These are phyloP conservation scores for Neomonachus schauinslandi DNA, from an alignment of 2,113 vertebrate genomes.

Conservation along the genomic window DNA sequence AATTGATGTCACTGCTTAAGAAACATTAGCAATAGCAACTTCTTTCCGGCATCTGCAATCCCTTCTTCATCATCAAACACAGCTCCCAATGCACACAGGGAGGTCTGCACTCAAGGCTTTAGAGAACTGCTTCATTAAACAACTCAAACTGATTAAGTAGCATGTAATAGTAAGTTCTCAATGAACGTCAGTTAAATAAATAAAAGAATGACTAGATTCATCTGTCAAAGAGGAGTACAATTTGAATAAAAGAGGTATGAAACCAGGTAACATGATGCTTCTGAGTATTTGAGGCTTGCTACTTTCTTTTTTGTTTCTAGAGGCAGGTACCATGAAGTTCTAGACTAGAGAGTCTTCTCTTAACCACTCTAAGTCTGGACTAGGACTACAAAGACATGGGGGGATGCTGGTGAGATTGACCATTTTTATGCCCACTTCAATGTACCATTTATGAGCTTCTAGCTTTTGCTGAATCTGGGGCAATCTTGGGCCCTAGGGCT, in stretches of 20 bases:
- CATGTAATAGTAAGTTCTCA: slow-evolving; percentile 13
- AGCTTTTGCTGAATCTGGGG: neutral
- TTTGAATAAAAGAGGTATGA: slow-evolving; percentile 38
- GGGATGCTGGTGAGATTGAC: neutral
- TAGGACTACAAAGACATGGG: neutral
- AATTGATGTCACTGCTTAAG: neutral
- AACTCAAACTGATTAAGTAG: neutral
- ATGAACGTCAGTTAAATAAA: slow-evolving; percentile 18
- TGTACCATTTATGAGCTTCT: neutral
- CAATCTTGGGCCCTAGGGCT: neutral
- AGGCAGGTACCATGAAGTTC: neutral
- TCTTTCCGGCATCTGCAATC: neutral
- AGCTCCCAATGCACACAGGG: neutral
- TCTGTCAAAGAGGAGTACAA: slow-evolving; percentile 10
- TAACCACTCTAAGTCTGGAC: neutral
- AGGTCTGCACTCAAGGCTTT: neutral
- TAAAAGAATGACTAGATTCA: neutral
- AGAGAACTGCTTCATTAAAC: neutral
- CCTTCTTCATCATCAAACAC: neutral
- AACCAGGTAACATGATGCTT: neutral
- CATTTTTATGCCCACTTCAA: neutral
- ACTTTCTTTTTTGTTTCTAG: neutral
- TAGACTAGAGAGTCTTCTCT: neutral
- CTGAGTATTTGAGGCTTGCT: neutral
- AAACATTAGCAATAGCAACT: neutral